phyloP scores from a whole-genome alignment of 2,888 invertebrate species.

The Scrobipalpa costella region DNA sequence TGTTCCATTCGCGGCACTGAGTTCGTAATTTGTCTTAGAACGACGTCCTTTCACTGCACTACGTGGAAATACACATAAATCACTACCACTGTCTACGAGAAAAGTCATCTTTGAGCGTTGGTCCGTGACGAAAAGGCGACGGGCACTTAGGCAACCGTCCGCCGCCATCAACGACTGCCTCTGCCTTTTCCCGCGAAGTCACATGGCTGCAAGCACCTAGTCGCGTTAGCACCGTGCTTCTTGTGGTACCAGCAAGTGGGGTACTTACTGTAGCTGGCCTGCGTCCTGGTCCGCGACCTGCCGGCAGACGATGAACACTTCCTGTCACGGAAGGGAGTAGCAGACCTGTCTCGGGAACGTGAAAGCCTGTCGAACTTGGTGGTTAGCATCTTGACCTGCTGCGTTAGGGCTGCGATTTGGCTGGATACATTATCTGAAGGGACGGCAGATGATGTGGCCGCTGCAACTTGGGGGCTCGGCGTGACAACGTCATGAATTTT shows the following conservation, averaged over 20 bases:
- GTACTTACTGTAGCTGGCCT: not conserved
- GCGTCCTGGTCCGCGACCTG: too few species aligned
- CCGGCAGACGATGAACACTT: not conserved
- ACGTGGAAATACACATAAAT: conserved; percentile 20
- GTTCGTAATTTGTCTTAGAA: conserved; percentile 9
- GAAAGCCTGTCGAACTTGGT: not conserved
- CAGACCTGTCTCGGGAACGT: not conserved
- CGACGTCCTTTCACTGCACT: not conserved
- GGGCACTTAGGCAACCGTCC: too few species aligned
- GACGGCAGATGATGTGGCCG: not conserved
- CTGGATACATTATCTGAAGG: not conserved
- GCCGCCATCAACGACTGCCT: conserved; percentile 31
- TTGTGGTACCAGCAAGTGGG: conserved; percentile 10
- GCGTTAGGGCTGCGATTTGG: conserved; percentile 1
- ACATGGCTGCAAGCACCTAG: conserved; percentile 1
- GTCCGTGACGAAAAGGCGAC: conserved; percentile 26
- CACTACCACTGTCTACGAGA: conserved; percentile 27
- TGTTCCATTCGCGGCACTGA: conserved; percentile 23
- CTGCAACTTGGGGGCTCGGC: conserved; percentile 27
- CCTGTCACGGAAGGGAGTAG: too few species aligned
- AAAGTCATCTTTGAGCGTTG: conserved; percentile 15
- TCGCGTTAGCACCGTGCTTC: not conserved
- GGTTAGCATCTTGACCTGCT: not conserved
- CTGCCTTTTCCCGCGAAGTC: conserved; percentile 26
- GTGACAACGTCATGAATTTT: conserved; percentile 29